A percentile compares a stretch with the other conserved stretches of the same genome.
These are phyloP conservation scores for Medauroidea extradentata DNA, from an alignment of 1,140 invertebrate species.

Conservation along the genomic window DNA sequence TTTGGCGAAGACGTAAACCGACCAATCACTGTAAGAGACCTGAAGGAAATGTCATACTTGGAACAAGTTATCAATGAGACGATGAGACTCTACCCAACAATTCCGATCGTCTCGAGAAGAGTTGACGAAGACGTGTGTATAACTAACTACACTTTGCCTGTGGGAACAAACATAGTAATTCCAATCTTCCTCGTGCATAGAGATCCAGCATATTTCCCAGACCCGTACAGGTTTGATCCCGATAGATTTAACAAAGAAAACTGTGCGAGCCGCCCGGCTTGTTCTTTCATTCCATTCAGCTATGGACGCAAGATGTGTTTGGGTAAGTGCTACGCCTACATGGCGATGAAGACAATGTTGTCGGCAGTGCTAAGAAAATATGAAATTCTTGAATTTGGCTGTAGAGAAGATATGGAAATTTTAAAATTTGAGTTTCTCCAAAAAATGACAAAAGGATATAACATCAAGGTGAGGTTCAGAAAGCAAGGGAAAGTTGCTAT, in stretches of 20 bases:
- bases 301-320: conserved; percentile 1
- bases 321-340: conserved; percentile 1
- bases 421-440: too few relatives aligned
- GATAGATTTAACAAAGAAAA: conserved; percentile 49
- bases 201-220: conserved; percentile 45
- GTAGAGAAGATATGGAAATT: too few relatives aligned
- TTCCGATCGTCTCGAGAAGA: background rate
- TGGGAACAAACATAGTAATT: conserved; percentile 42
- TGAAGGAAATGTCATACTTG: background rate
- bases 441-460: too few relatives aligned
- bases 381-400: too few relatives aligned
- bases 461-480: too few relatives aligned
- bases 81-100: conserved; percentile 1
- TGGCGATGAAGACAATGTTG: conserved; percentile 7
- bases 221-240: conserved; percentile 54
- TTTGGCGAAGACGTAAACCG: conserved; percentile 2
- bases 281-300: conserved; percentile 43
- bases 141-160: conserved; percentile 30
- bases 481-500: too few relatives aligned
- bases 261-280: conserved; percentile 30
- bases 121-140: background rate
- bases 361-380: conserved; percentile 1
- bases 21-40: background rate
- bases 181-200: conserved; percentile 44
- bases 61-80: conserved; percentile 7